Conservation (phyloP, 2,113 vertebrate species). For the Pygoscelis antarcticus region DNA sequence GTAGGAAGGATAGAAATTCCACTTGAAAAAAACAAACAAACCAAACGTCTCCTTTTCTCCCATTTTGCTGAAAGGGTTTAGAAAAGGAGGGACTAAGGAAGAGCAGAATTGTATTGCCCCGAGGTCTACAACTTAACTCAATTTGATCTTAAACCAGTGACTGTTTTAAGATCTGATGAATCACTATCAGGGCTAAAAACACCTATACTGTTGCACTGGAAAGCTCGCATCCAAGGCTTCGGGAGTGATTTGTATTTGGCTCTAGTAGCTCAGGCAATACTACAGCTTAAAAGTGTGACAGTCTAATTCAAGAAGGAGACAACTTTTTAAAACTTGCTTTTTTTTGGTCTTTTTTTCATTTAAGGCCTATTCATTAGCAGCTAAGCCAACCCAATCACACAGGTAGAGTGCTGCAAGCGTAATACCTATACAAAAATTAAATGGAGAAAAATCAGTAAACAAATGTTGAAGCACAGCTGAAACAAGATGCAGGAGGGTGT, state of each 20-base stretch:
- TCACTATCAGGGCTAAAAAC: background rate
- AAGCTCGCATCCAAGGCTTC: background rate
- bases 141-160: background rate
- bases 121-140: background rate
- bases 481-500: background rate
- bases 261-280: background rate
- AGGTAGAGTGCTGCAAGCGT: background rate
- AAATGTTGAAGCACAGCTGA: background rate
- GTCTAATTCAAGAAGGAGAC: background rate
- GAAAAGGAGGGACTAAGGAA: background rate
- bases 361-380: background rate
- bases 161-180: background rate
- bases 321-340: background rate
- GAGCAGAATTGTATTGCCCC: background rate
- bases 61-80: background rate
- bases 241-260: background rate
- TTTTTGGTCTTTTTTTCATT: background rate
- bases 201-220: background rate
- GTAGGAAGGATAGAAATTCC: background rate
- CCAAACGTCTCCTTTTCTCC: background rate
- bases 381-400: background rate
- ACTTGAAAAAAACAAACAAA: background rate
- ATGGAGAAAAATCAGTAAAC: background rate
- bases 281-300: background rate
- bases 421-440: background rate